Conservation (phyloP, 2,888 invertebrate genomes). For the Dusona sp. region DNA sequence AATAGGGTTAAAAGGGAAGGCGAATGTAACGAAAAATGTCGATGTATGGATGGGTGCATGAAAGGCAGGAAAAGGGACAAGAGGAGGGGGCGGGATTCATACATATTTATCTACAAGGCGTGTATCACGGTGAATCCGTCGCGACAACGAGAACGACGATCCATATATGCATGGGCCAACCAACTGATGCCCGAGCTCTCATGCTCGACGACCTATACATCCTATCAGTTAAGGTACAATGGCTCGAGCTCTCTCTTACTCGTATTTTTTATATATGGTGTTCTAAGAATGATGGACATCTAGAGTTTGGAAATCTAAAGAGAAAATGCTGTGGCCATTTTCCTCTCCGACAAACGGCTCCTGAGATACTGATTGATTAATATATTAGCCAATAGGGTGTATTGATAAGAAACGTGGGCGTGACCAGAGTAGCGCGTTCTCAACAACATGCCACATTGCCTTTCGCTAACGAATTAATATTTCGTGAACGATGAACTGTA, state of each 20-base stretch:
- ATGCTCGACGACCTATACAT: constrained; percentile 53
- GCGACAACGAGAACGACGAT: constrained; percentile 68
- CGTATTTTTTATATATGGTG: constrained; percentile 1
- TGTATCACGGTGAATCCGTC: constrained; percentile 76
- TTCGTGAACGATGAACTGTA: neutral
- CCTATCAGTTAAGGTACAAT: constrained; percentile 60
- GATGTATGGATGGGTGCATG: constrained; percentile 67
- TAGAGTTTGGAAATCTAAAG: neutral
- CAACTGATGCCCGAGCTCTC: constrained; percentile 71
- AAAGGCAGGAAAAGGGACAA: neutral
- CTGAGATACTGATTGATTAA: neutral
- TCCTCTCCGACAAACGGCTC: neutral
- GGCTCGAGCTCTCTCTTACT: constrained; percentile 59
- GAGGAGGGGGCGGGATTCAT: constrained; percentile 66
- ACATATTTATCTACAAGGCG: constrained; percentile 77
- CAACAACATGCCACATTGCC: neutral
- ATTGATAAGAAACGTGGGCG: neutral
- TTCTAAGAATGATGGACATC: neutral
- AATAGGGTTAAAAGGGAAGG: constrained; percentile 66
- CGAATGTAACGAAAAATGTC: constrained; percentile 74
- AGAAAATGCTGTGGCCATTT: neutral
- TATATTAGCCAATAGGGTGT: neutral
- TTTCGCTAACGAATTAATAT: neutral
- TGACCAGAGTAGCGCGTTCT: neutral
- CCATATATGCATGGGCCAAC: constrained; percentile 77